A percentile compares a stretch with the other conserved stretches of the same genome.
These are phyloP conservation scores for Mythimna ferrago DNA, from an alignment of 2,888 invertebrate genomes.

Conservation along the genomic window DNA sequence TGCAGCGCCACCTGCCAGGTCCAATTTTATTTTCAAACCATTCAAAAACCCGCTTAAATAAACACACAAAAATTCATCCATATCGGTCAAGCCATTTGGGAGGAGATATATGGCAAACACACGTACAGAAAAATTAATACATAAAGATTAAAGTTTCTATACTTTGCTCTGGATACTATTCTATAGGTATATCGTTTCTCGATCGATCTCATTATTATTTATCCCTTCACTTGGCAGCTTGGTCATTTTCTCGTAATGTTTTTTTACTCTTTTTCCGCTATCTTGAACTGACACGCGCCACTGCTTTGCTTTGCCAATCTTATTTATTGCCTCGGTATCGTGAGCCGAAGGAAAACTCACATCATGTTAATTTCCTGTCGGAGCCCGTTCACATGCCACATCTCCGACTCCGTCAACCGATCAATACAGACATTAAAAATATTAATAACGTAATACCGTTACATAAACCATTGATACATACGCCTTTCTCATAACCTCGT, in stretches of 20 bases:
- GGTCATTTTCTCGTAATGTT: conserved; percentile 64
- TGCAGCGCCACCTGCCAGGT: too few relatives aligned
- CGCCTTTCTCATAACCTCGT: conserved; percentile 20
- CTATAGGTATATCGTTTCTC: not conserved
- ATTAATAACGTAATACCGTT: conserved; percentile 48
- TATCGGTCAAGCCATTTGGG: not conserved
- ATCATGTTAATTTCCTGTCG: conserved; percentile 89
- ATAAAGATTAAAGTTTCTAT: not conserved
- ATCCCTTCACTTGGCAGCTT: conserved; percentile 39
- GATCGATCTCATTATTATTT: conserved; percentile 28
- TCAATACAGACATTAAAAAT: conserved; percentile 60
- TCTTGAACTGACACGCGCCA: conserved; percentile 68
- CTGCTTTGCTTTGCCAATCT: conserved; percentile 83
- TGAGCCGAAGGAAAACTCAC: conserved; percentile 83
- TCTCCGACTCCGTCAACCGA: conserved; percentile 49
- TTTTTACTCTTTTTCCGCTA: conserved; percentile 81
- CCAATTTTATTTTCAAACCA: too few relatives aligned
- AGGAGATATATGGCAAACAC: too few relatives aligned
- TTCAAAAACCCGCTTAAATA: too few relatives aligned
- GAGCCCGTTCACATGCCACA: conserved; percentile 69
- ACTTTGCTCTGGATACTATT: not conserved
- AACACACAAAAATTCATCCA: not conserved
- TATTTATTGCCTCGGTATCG: conserved; percentile 85
- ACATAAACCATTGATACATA: conserved; percentile 21
- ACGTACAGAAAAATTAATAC: too few relatives aligned